phyloP scores from a whole-genome alignment of 2,113 vertebrate genomes.

The Poeciliopsis prolifica region DNA sequence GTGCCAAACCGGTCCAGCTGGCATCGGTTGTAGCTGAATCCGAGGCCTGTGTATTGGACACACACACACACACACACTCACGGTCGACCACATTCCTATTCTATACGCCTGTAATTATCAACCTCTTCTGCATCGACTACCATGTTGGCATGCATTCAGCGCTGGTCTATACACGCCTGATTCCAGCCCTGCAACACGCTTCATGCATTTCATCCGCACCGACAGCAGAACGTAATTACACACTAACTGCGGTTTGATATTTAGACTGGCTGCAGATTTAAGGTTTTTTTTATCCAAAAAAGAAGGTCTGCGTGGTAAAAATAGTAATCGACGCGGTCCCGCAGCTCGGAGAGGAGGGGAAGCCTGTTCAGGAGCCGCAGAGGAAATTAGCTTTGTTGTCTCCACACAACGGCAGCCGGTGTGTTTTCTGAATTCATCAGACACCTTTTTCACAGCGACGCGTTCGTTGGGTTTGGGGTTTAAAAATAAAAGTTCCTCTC shows the following conservation, averaged over 20 bases:
- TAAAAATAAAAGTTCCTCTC: conserved; percentile 33
- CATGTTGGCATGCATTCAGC: conserved; percentile 71
- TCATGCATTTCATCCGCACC: conserved; percentile 64
- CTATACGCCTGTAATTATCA: conserved; percentile 74
- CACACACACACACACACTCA: conserved; percentile 41
- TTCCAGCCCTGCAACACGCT: conserved; percentile 73
- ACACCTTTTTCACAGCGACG: conserved; percentile 44
- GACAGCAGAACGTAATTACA: conserved; percentile 70
- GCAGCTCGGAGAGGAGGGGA: conserved; percentile 47
- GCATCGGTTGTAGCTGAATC: conserved; percentile 68
- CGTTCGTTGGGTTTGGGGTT: conserved; percentile 24
- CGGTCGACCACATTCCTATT: conserved; percentile 56
- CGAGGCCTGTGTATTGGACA: conserved; percentile 65
- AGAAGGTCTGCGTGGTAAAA: conserved; percentile 61
- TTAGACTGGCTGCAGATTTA: conserved; percentile 74
- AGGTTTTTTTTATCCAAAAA: conserved; percentile 58
- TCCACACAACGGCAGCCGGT: conserved; percentile 5
- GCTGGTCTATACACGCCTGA: conserved; percentile 69
- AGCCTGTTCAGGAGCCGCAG: conserved; percentile 45
- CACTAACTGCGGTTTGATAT: conserved; percentile 74
- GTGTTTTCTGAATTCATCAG: conserved; percentile 48
- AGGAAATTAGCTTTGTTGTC: conserved; percentile 67
- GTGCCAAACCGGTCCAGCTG: conserved; percentile 74
- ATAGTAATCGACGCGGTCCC: conserved; percentile 55
- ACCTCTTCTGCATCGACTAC: conserved; percentile 76